phyloP scores from a whole-genome alignment of 2,888 invertebrate genomes.

The Cryptocheilus praepositus region DNA sequence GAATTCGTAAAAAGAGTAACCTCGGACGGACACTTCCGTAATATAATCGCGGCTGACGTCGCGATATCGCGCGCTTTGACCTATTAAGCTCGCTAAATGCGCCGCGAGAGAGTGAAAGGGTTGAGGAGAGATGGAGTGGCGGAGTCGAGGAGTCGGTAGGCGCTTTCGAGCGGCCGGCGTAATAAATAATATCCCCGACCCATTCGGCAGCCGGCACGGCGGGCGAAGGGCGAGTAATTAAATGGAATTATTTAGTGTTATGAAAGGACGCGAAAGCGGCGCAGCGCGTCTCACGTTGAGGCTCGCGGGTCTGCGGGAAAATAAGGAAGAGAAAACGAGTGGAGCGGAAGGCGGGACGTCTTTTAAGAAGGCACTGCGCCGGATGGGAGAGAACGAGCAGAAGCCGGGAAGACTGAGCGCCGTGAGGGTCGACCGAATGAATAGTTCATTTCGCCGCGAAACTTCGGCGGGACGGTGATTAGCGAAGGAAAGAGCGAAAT shows the following conservation, averaged over 20 bases:
- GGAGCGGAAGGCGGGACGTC: slow-evolving; percentile 9
- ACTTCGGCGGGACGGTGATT: slow-evolving; percentile 38
- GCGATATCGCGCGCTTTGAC: slow-evolving; percentile 16
- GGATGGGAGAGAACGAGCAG: slow-evolving; percentile 7
- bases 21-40: too few species aligned
- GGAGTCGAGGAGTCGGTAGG: slow-evolving; percentile 15
- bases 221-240: slow-evolving; percentile 61
- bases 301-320: background rate
- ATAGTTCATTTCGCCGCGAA: slow-evolving; percentile 59
- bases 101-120: slow-evolving; percentile 19
- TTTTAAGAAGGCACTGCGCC: too few species aligned
- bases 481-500: slow-evolving; percentile 43
- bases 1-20: too few species aligned
- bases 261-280: slow-evolving; percentile 50
- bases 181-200: slow-evolving; percentile 61
- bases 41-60: too few species aligned
- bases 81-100: slow-evolving; percentile 35
- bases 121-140: slow-evolving; percentile 6
- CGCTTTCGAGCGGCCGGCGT: slow-evolving; percentile 41
- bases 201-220: slow-evolving; percentile 41
- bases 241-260: slow-evolving; percentile 68
- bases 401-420: slow-evolving; percentile 20
- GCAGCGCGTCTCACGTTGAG: slow-evolving; percentile 40
- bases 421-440: slow-evolving; percentile 53
- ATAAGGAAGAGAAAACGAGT: slow-evolving; percentile 14